Evolutionary conservation across 2,113 vertebrate genomes (phyloP).

Genomic region (Clarias macrocephalus): DNA sequence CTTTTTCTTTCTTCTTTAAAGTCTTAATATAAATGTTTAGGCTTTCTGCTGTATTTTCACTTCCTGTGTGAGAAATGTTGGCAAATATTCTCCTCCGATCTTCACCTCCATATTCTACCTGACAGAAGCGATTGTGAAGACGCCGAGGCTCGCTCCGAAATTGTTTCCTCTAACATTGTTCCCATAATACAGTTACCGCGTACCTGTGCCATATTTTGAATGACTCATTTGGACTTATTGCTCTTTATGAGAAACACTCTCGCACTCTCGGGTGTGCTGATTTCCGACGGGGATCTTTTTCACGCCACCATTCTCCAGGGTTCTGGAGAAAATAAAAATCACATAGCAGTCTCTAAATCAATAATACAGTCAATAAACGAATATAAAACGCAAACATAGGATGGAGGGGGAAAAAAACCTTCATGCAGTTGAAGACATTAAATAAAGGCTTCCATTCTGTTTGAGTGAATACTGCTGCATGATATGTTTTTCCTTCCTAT

Average conservation of each 20-base stretch:
- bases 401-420: neutral
- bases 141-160: neutral
- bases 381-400: neutral
- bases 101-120: neutral
- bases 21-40: neutral
- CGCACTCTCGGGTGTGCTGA: neutral
- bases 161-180: slow-evolving; percentile 22
- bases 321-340: neutral
- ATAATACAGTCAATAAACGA: slow-evolving; percentile 24
- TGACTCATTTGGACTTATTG: slow-evolving; percentile 29
- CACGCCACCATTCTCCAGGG: neutral
- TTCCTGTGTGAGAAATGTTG: neutral
- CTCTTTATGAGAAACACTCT: slow-evolving; percentile 4
- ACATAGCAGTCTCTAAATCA: slow-evolving; percentile 23
- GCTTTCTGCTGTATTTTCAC: neutral
- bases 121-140: neutral
- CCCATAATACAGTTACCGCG: slow-evolving; percentile 13
- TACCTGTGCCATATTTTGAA: slow-evolving; percentile 7
- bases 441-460: slow-evolving; percentile 14
- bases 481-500: neutral
- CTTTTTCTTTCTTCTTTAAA: neutral
- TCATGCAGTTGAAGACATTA: slow-evolving; percentile 17
- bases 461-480: slow-evolving; percentile 8
- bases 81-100: neutral
- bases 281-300: slow-evolving; percentile 2